Percentiles rank a stretch among this genome's conserved stretches.
Conservation (phyloP, 2,113 vertebrate genomes). For the Verasper variegatus region DNA sequence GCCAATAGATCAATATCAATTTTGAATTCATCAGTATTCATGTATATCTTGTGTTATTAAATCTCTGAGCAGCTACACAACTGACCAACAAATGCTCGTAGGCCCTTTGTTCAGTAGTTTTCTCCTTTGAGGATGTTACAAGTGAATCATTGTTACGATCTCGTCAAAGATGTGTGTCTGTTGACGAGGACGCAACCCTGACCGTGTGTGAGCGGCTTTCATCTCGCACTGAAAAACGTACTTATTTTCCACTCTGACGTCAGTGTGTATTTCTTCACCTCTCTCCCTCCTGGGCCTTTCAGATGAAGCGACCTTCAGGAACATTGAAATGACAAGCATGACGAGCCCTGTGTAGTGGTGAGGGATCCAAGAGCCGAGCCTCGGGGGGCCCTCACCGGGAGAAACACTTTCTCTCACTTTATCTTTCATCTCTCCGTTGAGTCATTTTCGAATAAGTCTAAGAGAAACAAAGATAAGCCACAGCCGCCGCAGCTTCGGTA, state of each 20-base stretch:
- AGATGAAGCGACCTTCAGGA: slow-evolving; percentile 54
- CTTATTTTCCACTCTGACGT: slow-evolving; percentile 19
- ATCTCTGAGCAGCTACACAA: neutral
- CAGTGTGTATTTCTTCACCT: slow-evolving; percentile 33
- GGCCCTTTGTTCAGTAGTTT: neutral
- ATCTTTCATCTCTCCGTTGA: slow-evolving; percentile 42
- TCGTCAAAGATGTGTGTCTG: slow-evolving; percentile 9
- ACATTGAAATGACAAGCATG: slow-evolving; percentile 61
- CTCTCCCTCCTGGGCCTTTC: slow-evolving; percentile 30
- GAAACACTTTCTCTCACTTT: slow-evolving; percentile 51
- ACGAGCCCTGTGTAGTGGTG: slow-evolving; percentile 39
- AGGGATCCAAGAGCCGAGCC: slow-evolving; percentile 47
- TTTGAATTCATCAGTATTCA: neutral
- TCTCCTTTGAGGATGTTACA: neutral
- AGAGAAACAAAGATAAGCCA: slow-evolving; percentile 51
- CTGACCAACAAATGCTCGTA: neutral
- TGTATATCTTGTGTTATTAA: neutral
- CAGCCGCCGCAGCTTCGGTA: slow-evolving; percentile 28
- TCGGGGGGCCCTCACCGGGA: slow-evolving; percentile 49
- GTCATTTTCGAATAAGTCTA: slow-evolving; percentile 44
- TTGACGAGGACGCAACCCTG: slow-evolving; percentile 2
- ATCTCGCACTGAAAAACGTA: slow-evolving; percentile 9
- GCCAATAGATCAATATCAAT: no score
- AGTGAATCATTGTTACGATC: neutral
- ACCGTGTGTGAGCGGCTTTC: neutral